Conservation (phyloP, 2,888 invertebrate species). For the Metallyticus violacea region DNA sequence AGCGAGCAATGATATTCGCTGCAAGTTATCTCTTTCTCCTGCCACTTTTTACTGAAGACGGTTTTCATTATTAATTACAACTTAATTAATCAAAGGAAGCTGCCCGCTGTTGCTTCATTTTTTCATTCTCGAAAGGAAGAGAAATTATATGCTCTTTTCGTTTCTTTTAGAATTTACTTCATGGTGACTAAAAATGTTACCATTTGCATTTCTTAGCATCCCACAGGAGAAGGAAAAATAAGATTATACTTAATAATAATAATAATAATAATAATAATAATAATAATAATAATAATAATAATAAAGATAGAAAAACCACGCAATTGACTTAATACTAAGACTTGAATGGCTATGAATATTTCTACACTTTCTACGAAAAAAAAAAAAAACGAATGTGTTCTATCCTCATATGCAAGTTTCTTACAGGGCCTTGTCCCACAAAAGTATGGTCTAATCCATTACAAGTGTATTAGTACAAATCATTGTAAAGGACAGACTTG, state of each 20-base stretch:
- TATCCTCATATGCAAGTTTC: too few species aligned
- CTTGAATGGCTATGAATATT: too few species aligned
- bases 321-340: too few species aligned
- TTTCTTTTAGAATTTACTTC: neutral
- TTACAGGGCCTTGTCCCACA: too few species aligned
- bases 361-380: too few species aligned
- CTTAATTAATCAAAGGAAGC: slow-evolving; percentile 31
- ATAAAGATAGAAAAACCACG: too few species aligned
- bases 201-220: neutral
- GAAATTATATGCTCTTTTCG: neutral
- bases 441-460: too few species aligned
- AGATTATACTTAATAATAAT: neutral
- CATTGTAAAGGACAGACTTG: too few species aligned
- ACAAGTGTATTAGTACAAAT: too few species aligned
- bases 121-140: neutral
- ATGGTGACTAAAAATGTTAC: neutral
- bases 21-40: slow-evolving; percentile 16
- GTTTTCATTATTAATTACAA: slow-evolving; percentile 30
- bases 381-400: too few species aligned
- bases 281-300: too few species aligned
- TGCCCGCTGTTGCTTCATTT: neutral
- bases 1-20: neutral
- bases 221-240: neutral
- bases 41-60: slow-evolving; percentile 20
- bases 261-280: too few species aligned